Percentiles rank a stretch among this genome's conserved stretches.
Conservation (phyloP, 1,140 invertebrate genomes). For the Holcopasites calliopsidis region DNA sequence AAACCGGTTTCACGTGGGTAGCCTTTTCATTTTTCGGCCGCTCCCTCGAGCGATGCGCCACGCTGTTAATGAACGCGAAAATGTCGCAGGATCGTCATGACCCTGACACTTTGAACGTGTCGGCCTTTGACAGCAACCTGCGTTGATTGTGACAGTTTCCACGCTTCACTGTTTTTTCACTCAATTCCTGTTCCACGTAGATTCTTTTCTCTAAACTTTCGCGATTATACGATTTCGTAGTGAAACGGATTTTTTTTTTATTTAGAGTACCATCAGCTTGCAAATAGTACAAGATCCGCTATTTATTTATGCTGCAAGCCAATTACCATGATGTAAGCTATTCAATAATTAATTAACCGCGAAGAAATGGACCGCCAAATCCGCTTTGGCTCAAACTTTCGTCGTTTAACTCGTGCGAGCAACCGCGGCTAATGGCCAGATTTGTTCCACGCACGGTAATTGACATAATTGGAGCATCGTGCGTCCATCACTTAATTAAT, state of each 20-base stretch:
- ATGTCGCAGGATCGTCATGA: not conserved
- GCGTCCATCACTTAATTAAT: slow-evolving; percentile 48
- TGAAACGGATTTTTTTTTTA: no score
- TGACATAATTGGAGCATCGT: slow-evolving; percentile 28
- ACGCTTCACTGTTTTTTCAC: no score
- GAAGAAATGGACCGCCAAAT: no score
- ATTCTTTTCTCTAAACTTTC: no score
- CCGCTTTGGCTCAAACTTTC: no score
- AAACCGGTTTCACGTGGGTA: not conserved
- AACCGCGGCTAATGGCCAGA: not conserved
- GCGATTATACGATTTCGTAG: no score
- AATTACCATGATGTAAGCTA: not conserved
- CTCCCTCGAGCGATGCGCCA: not conserved
- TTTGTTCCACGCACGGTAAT: slow-evolving; percentile 33
- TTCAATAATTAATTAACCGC: no score
- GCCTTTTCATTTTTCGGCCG: not conserved
- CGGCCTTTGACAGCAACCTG: not conserved
- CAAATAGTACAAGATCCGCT: no score
- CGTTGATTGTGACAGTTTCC: not conserved
- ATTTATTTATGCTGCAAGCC: no score
- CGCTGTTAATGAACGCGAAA: not conserved
- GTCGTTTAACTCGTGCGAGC: no score
- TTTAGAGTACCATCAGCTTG: no score
- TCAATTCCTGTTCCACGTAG: no score
- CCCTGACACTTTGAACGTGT: not conserved